These are phyloP conservation scores for Prionailurus viverrinus DNA, from an alignment of 2,113 vertebrate genomes.

Conservation along the genomic window DNA sequence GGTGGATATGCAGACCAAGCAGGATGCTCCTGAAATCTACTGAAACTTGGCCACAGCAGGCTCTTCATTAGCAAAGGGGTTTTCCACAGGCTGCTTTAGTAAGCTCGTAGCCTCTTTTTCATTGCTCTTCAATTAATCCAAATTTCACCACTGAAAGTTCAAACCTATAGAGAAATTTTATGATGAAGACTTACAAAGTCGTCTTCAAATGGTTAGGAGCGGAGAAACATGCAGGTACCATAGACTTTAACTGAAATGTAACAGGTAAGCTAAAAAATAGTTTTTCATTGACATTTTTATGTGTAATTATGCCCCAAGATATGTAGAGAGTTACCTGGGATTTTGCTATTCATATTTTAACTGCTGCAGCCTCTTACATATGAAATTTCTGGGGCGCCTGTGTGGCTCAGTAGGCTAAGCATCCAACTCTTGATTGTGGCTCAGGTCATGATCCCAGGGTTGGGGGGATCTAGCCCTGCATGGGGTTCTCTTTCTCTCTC, in stretches of 20 bases:
- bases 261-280: not conserved
- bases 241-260: conserved; percentile 37
- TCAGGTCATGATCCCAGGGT: too few relatives aligned
- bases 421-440: too few relatives aligned
- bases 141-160: conserved; percentile 3
- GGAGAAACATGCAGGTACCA: not conserved
- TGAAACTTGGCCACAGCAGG: not conserved
- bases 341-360: not conserved
- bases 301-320: not conserved
- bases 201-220: not conserved
- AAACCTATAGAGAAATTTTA: not conserved
- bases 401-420: too few relatives aligned
- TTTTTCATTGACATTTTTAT: conserved; percentile 1
- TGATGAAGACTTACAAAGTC: conserved; percentile 21
- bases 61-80: conserved; percentile 13
- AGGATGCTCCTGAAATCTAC: not conserved
- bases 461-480: too few relatives aligned
- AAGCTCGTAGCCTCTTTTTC: not conserved
- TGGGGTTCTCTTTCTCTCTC: too few relatives aligned
- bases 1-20: not conserved
- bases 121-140: conserved; percentile 63
- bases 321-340: not conserved
- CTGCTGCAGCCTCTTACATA: not conserved
- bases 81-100: not conserved
- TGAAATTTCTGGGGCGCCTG: not conserved